These are phyloP conservation scores for Dermochelys coriacea DNA, from an alignment of 2,797 vertebrate species.

Conservation along the genomic window DNA sequence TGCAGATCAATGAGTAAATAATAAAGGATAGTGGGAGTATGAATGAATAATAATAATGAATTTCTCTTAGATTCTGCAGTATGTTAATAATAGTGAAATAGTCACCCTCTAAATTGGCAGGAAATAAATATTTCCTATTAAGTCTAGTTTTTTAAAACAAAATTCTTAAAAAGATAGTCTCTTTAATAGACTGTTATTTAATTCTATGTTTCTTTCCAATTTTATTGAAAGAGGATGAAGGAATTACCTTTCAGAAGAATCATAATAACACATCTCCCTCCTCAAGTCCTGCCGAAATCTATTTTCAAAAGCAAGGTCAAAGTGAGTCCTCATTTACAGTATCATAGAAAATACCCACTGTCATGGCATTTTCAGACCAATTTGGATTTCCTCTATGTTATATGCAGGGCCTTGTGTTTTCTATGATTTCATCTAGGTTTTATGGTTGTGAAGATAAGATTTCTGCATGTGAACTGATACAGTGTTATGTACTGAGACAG, in stretches of 20 bases:
- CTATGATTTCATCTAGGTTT: background rate
- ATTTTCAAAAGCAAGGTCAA: constrained; percentile 39
- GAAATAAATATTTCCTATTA: background rate
- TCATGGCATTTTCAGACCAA: background rate
- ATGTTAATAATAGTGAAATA: background rate
- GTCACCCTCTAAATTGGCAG: background rate
- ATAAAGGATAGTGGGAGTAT: background rate
- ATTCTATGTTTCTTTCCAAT: background rate
- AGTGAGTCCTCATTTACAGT: background rate
- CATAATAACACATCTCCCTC: background rate
- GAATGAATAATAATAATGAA: background rate
- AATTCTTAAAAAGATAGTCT: background rate
- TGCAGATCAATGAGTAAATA: background rate
- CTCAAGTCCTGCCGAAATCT: background rate
- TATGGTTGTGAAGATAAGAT: background rate
- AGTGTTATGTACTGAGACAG: background rate
- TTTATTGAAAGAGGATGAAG: background rate
- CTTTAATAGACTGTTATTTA: background rate
- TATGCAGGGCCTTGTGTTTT: background rate
- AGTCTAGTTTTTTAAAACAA: background rate
- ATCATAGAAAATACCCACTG: background rate
- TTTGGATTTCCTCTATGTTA: background rate
- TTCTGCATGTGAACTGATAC: background rate
- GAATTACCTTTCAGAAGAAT: background rate
- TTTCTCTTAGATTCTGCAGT: background rate